Evolutionary conservation across 2,113 vertebrate species (phyloP), one percentile per base, ranked within the genome.

Genomic region (Brevimyrus niger): DNA sequence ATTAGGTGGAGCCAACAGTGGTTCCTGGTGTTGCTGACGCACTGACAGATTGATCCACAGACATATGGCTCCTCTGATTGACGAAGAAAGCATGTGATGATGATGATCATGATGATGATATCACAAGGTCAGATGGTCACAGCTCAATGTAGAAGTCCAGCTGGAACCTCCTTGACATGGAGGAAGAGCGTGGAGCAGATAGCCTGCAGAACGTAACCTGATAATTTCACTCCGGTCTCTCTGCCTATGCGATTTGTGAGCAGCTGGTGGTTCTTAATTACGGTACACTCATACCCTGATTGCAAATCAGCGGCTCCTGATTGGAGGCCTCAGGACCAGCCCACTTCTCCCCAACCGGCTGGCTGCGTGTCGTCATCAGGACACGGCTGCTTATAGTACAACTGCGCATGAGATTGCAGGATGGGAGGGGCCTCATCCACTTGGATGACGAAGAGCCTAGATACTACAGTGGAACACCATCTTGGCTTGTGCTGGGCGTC

Each of bases 231-330:
- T 93, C 92, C 92, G 91, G 90, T 94, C 91, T 90, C 82, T 53
- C 19, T 89, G 38, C 42, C 19, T 88, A 50, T 88, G 86, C 86
- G 92, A 90, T 90, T 65, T 19, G 89, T 21, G 23, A 88, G 76
- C 92, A 92, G 92, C 92, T 91, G 88, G 88, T 91, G 88, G 88
- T 91, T 92, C 94, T 94, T 96, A 95, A 95, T 95, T 96, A 95
- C 91, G 92, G 61, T 23, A 92, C 92, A 92, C 51, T 92, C 90
- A 48, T 91, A 93, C 88, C 0, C 94, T 95, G 95, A 96, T 96
- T 96, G 93, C 94, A 93, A 91, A 95, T 93, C 92, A 89, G 92
- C 93, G 92, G 69, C 91, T 93, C 92, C 93, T 95, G 94, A 95
- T 96, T 94, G 94, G 91, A 91, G 88, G 91, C 94, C 95, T 94